Base-by-base conservation (phyloP, 2,888 invertebrate genomes). In the Siphonodentalium dalli region DNA sequence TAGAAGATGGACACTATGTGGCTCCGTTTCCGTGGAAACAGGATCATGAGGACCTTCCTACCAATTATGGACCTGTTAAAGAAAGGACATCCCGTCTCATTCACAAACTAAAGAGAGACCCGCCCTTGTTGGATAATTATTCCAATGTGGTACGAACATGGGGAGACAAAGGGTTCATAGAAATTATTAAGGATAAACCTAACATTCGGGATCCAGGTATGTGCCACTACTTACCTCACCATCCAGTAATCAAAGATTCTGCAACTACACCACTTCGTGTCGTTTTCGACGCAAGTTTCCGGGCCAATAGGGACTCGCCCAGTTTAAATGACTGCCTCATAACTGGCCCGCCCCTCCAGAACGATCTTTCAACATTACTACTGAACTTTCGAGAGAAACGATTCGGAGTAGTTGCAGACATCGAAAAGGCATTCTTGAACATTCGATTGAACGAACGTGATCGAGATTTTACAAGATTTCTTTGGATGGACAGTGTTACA, bases 151-250 rank as follows among this genome's bases (percentile, higher is more conserved):
- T n/a, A n/a, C n/a, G n/a, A n/a, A n/a, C n/a, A n/a, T n/a, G n/a
- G n/a, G n/a, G n/a, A n/a, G n/a, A n/a, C n/a, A n/a, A n/a, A n/a
- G 57, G 53, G 7, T 58, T 60, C 24, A 51, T 57, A 11, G 57
- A 60, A 43, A 42, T 40, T 21, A 45, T 46, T 1, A 9, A 18
- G 9, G 41, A 44, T 23, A 31, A 48, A 11, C 29, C 13, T 21
- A 40, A 20, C n/a, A 15, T 28, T 2, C 29, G 35, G 11, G 18
- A 28, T 13, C 27, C 20, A n/a, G 31, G 42, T n/a, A n/a, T n/a
- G n/a, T n/a, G n/a, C 5, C 63, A 61, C 20, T 63, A 57, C 37
- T 58, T 63, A n/a, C 55, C 58, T 1, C 63, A 61, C 35, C 56
- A 42, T n/a, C 29, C 51, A 2, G 63, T 63, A 18, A 53, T 54